A percentile compares a stretch with the other conserved stretches of the same genome.
phyloP scores from a whole-genome alignment of 2,797 vertebrate species.

The Dallia pectoralis region DNA sequence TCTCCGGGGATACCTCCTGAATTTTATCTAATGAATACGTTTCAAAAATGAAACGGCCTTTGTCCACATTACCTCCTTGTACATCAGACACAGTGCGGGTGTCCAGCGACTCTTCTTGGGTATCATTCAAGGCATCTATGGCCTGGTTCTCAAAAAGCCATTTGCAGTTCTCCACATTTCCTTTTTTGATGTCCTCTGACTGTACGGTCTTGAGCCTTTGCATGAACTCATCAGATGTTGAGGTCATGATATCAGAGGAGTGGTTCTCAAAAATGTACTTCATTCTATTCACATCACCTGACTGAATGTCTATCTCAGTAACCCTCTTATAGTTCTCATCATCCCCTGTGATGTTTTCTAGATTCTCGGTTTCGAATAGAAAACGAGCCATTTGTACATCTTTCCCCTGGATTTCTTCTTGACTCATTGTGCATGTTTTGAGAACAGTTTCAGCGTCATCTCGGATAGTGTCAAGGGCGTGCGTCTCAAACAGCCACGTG shows the following conservation, averaged over 20 bases:
- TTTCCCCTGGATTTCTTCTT: conserved; percentile 85
- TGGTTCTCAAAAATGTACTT: conserved; percentile 90
- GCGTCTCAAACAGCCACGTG: conserved; percentile 92
- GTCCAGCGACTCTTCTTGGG: conserved; percentile 59
- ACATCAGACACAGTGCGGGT: conserved; percentile 79
- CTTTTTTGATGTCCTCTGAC: conserved; percentile 84
- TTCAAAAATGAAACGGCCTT: conserved; percentile 89
- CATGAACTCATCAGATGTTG: conserved; percentile 81
- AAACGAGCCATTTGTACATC: conserved; percentile 83
- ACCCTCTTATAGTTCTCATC: conserved; percentile 76
- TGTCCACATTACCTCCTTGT: conserved; percentile 85
- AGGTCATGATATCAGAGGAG: conserved; percentile 82
- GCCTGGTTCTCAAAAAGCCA: conserved; percentile 91
- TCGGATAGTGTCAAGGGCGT: conserved; percentile 81
- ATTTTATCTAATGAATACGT: conserved; percentile 86
- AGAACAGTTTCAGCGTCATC: conserved; percentile 75
- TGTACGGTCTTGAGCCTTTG: conserved; percentile 80
- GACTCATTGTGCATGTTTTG: conserved; percentile 76
- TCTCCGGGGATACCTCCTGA: conserved; percentile 74
- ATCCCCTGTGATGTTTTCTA: conserved; percentile 80
- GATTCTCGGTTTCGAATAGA: conserved; percentile 88
- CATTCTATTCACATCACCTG: conserved; percentile 88
- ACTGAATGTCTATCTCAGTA: conserved; percentile 82
- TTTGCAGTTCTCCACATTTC: conserved; percentile 84
- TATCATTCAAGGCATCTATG: conserved; percentile 79